Conservation (phyloP, 1,140 invertebrate species). For the Saccostrea cuccullata region DNA sequence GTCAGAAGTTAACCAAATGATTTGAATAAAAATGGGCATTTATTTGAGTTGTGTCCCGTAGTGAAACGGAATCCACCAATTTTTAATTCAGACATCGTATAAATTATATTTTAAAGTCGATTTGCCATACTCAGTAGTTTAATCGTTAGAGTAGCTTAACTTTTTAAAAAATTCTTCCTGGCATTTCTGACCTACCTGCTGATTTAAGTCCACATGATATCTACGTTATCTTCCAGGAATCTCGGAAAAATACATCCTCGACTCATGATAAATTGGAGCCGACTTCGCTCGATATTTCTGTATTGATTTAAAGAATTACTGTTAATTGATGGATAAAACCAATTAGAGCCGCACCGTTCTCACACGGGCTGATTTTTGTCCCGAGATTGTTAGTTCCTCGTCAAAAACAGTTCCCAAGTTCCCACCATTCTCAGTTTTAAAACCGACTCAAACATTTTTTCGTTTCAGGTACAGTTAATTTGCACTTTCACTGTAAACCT, state of each 20-base stretch:
- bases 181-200: background rate
- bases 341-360: slow-evolving; percentile 3
- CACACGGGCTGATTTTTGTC: background rate
- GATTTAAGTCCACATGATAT: slow-evolving; percentile 5
- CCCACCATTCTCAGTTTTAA: background rate
- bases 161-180: background rate
- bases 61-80: too few species aligned
- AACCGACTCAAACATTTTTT: background rate
- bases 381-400: background rate
- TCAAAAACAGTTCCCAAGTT: background rate
- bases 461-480: background rate
- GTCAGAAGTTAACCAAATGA: too few species aligned
- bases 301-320: background rate
- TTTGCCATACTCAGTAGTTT: too few species aligned
- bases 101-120: too few species aligned
- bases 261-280: slow-evolving; percentile 1
- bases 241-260: background rate
- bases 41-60: too few species aligned
- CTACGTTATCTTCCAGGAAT: background rate
- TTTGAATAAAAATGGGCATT: too few species aligned
- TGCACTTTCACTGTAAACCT: background rate
- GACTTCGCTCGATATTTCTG: background rate
- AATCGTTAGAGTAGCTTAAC: too few species aligned
- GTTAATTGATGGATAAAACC: slow-evolving; percentile 25
- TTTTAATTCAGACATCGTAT: too few species aligned